A percentile compares a stretch with the other conserved stretches of the same genome.
These are phyloP conservation scores for Aphidoletes aphidimyza DNA, from an alignment of 2,888 invertebrate species.

Conservation along the genomic window DNA sequence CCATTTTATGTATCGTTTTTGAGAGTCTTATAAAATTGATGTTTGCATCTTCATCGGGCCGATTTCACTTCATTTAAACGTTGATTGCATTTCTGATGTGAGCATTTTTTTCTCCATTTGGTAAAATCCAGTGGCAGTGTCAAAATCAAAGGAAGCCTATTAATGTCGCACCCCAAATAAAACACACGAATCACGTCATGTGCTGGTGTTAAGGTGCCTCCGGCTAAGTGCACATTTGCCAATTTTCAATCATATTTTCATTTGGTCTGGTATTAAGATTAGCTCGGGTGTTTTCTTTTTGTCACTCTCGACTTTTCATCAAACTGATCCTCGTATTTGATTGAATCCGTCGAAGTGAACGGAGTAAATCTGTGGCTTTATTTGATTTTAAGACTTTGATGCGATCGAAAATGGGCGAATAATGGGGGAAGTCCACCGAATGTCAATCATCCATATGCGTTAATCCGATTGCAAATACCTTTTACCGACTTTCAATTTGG, in stretches of 20 bases:
- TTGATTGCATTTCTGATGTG: too few relatives aligned
- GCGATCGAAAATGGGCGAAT: neutral
- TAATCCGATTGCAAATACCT: constrained; percentile 51
- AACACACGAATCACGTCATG: neutral
- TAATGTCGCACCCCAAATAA: neutral
- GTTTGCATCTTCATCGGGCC: too few relatives aligned
- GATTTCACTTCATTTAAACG: too few relatives aligned
- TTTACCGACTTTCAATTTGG: constrained; percentile 1
- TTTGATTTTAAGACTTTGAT: constrained; percentile 10
- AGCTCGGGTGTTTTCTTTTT: constrained; percentile 5
- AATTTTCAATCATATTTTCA: constrained; percentile 34
- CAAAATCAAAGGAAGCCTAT: neutral
- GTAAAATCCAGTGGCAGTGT: too few relatives aligned
- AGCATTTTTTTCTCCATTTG: neutral
- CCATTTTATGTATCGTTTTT: too few relatives aligned
- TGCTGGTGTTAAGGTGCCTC: neutral
- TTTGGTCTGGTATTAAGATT: constrained; percentile 29
- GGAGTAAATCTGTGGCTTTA: neutral
- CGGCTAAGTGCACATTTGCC: neutral
- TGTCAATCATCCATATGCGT: constrained; percentile 24
- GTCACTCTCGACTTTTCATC: neutral
- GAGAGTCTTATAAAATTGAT: too few relatives aligned
- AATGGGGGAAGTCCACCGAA: constrained; percentile 9
- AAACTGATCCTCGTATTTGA: neutral
- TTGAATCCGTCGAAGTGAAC: constrained; percentile 8